Evolutionary conservation across 2,797 vertebrate species (phyloP), one percentile per base, ranked within the genome.

Genomic region (Aotus griseimembra): DNA sequence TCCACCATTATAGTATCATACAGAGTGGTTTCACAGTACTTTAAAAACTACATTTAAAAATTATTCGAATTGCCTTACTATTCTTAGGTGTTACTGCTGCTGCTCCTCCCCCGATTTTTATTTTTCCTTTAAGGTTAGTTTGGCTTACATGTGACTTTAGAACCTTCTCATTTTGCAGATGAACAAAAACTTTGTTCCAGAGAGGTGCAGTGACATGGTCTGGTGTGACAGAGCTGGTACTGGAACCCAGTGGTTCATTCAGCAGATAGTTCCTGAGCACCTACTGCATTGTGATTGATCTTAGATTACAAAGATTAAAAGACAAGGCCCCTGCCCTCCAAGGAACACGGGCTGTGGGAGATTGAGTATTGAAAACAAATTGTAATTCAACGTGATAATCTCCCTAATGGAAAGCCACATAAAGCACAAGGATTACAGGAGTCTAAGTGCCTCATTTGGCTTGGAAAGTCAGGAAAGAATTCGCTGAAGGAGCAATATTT

Each of bases 401-500:
- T 96, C 58, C 46, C 10, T 81, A 85, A 6, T 61, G 58, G 85
- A 89, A 87, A 94, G 36, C 30, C 57, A 44, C 39, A n/a, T 33
- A 28, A 58, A 88, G 67, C 41, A 1, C n/a, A 57, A 86, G 67
- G 57, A 79, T 3, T 30, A 44, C 7, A 50, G 41, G 28, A 2
- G 8, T 50, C 0, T n/a, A 58, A 58, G n/a, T 70, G 33, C 84
- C 44, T 88, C 58, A 70, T 72, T 89, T 87, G 55, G 46, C 55
- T 77, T 82, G 36, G 50, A 94, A 96, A 82, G 24, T 73, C 89
- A 93, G 75, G 50, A 61, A 81, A 75, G 57, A 52, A 76, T 93
- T 93, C 67, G 36, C 46, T 91, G 48, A 94, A 83, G 30, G 82
- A 79, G 33, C 26, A n/a, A 48, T 67, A 44, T 48, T 58, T 70